Evolutionary conservation across 2,888 invertebrate genomes (phyloP).

Genomic region (Gymnocheta viridis): DNA sequence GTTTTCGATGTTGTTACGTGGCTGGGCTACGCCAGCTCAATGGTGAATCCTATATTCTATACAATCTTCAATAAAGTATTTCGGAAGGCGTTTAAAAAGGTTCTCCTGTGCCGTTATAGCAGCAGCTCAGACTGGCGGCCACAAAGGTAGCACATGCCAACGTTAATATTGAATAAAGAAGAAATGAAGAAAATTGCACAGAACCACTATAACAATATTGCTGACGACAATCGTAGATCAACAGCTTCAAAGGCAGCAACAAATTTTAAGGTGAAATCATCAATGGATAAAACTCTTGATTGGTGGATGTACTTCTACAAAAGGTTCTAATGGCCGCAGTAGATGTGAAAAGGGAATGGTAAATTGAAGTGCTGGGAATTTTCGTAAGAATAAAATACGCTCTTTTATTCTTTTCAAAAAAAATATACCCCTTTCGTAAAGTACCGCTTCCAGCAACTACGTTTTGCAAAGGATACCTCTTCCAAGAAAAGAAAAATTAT

Average conservation of each 20-base stretch:
- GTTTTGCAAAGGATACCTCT: no score
- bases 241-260: neutral
- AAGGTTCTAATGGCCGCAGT: constrained; percentile 29
- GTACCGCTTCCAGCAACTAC: no score
- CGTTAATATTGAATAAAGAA: neutral
- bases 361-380: constrained; percentile 3
- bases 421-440: no score
- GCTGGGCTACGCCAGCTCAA: constrained; percentile 96
- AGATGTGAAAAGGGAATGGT: constrained; percentile 27
- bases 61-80: constrained; percentile 98
- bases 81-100: constrained; percentile 94
- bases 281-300: neutral
- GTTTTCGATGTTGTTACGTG: constrained; percentile 94
- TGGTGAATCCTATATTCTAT: constrained; percentile 97
- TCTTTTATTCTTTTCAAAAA: no score
- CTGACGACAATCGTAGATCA: constrained; percentile 11
- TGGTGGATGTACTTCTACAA: constrained; percentile 22
- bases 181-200: neutral
- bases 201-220: neutral
- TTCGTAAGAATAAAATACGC: no score
- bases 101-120: constrained; percentile 89
- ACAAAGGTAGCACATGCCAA: constrained; percentile 82
- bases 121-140: constrained; percentile 83
- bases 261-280: neutral
- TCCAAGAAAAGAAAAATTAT: no score